These are phyloP conservation scores for Osmoderma eremita DNA, from an alignment of 2,888 invertebrate species.

Conservation along the genomic window DNA sequence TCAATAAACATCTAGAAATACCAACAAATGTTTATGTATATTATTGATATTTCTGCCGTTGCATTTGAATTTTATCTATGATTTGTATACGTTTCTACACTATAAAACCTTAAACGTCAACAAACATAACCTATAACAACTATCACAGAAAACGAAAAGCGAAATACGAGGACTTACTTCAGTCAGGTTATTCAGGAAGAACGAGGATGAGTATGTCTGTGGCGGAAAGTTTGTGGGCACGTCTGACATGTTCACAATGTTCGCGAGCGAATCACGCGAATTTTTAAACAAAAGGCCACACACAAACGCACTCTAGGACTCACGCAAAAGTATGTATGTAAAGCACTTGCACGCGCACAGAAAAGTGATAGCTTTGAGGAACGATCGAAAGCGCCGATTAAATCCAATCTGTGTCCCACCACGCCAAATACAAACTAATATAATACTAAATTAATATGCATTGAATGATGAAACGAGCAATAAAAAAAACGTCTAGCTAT, in stretches of 20 bases:
- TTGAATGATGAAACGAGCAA: no score
- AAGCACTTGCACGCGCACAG: no score
- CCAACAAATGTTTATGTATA: not conserved
- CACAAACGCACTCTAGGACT: not conserved
- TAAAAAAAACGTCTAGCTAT: no score
- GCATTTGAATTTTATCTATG: not conserved
- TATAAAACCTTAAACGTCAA: not conserved
- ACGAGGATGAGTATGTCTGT: constrained; percentile 62
- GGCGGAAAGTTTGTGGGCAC: constrained; percentile 60
- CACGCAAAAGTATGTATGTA: no score
- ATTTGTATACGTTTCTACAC: no score
- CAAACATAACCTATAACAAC: constrained; percentile 37
- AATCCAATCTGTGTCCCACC: no score
- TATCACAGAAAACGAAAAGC: constrained; percentile 11
- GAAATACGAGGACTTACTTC: constrained; percentile 53
- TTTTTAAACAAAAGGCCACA: not conserved
- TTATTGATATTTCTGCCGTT: not conserved
- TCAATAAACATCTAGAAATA: not conserved
- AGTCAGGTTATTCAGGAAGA: constrained; percentile 57
- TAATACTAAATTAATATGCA: no score
- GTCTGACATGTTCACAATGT: constrained; percentile 46
- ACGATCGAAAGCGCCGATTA: no score
- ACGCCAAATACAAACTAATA: no score
- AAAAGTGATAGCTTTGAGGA: no score
- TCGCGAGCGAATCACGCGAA: not conserved